Evolutionary conservation across 1,140 invertebrate species (phyloP), one percentile per base, ranked within the genome.

Genomic region (Littorina saxatilis): DNA sequence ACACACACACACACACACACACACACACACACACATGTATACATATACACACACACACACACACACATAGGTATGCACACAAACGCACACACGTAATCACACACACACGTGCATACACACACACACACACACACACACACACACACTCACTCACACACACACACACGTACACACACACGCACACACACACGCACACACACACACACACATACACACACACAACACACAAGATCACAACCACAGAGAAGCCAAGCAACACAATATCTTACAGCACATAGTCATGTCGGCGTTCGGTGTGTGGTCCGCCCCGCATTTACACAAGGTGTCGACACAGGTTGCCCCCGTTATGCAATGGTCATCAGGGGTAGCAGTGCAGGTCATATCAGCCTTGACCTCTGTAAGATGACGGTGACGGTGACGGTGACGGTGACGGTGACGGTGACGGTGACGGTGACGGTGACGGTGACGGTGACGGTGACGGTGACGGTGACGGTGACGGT

Each of bases 401-500:
- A n/a, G n/a, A n/a, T n/a, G n/a, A n/a, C n/a, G n/a, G n/a, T n/a
- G n/a, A n/a, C n/a, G n/a, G n/a, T n/a, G n/a, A n/a, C n/a, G n/a
- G n/a, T n/a, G n/a, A n/a, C n/a, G n/a, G n/a, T n/a, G n/a, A n/a
- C n/a, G n/a, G n/a, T n/a, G 47, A 52, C 23, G 47, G 23, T 52
- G 47, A 52, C 23, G 47, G 23, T 52, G 47, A 52, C 23, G 47
- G 23, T 52, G 47, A 52, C 23, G 47, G 23, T 52, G 47, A 1
- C 23, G 47, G 23, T 52, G 47, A 50, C 20, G 47, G 20, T 50
- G 47, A 50, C 20, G 47, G 20, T 50, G 47, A 35, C n/a, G 63
- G n/a, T 74, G 72, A 39, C 37, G 72, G 35, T 74, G 72, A 39
- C 37, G 72, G 29, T 70, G 66, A 32, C 32, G 66, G 29, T 70